phyloP scores from a whole-genome alignment of 2,113 vertebrate species.

The Xenus cinereus region DNA sequence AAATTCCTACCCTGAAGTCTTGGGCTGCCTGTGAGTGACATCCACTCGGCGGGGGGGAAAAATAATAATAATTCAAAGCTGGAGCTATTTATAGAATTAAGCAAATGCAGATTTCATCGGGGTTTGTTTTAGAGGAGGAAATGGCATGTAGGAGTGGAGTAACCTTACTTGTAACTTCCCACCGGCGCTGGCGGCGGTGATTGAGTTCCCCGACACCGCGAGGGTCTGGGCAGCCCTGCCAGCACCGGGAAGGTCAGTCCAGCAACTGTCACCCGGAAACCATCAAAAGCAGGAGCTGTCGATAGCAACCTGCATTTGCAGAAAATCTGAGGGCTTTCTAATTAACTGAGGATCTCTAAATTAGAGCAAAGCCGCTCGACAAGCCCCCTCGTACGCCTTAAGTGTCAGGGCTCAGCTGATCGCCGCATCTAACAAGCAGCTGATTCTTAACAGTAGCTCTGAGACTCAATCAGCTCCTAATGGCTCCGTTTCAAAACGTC shows the following conservation, averaged over 20 bases:
- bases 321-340: constrained; percentile 80
- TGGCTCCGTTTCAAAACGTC: constrained; percentile 64
- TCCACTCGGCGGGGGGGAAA: not conserved
- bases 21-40: not conserved
- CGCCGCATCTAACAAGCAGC: constrained; percentile 76
- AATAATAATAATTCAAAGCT: not conserved
- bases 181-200: constrained; percentile 34
- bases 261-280: constrained; percentile 69
- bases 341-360: constrained; percentile 81
- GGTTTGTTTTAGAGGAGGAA: constrained; percentile 51
- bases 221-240: constrained; percentile 68
- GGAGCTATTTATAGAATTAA: constrained; percentile 61
- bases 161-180: constrained; percentile 75
- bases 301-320: constrained; percentile 74
- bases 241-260: constrained; percentile 66
- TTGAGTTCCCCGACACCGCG: constrained; percentile 56
- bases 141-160: constrained; percentile 26
- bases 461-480: constrained; percentile 72
- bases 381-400: constrained; percentile 64
- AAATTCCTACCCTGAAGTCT: not conserved
- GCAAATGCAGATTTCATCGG: constrained; percentile 51
- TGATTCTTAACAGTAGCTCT: constrained; percentile 71
- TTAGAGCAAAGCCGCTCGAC: constrained; percentile 70
- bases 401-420: constrained; percentile 78
- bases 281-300: constrained; percentile 76